Evolutionary conservation across 2,797 vertebrate genomes (phyloP), one percentile per base, ranked within the genome.

Genomic region (Mormyrus hasselquistii): DNA sequence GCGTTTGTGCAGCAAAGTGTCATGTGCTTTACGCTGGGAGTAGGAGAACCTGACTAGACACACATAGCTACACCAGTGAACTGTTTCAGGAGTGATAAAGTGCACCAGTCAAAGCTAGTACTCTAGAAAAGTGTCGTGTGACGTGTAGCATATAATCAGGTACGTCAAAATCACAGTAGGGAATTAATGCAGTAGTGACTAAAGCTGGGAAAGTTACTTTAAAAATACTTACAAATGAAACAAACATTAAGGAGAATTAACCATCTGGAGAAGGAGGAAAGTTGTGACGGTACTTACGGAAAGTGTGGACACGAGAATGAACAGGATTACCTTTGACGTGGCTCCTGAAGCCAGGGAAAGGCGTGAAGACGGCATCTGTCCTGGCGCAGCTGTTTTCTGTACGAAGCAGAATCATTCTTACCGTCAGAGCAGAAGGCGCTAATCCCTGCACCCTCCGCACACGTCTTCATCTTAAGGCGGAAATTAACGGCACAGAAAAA

Each of bases 371-470:
- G 0, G 98, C 98, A 93, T 99, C 98, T 82, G 99, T 99, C 95
- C 99, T 97, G 91, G 99, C 99, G 96, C 99, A 99, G 95, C 99
- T 99, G 93, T 99, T 97, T 95, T 99, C 98, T 98, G 88, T 82
- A 87, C 82, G 91, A 93, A 90, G 84, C 90, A 90, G 85, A 90
- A 88, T 90, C 62, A 87, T 25, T 57, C 62, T 6, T n/a, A 25
- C 1, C n/a, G 53, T 22, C 69, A 82, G 44, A 41, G 52, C 10
- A 57, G 34, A 86, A 34, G 52, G 52, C 9, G 4, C 22, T 1
- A 5, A 86, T 7, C 49, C 19, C 4, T 16, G 4, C 10, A 53
- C 49, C 14, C 50, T 57, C 16, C 14, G n/a, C n/a, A 38, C 6
- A 41, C 4, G 14, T 25, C 52, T 86, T n/a, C 29, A 34, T 41